These are phyloP conservation scores for Noctua janthe DNA, from an alignment of 2,888 invertebrate genomes.

Conservation along the genomic window DNA sequence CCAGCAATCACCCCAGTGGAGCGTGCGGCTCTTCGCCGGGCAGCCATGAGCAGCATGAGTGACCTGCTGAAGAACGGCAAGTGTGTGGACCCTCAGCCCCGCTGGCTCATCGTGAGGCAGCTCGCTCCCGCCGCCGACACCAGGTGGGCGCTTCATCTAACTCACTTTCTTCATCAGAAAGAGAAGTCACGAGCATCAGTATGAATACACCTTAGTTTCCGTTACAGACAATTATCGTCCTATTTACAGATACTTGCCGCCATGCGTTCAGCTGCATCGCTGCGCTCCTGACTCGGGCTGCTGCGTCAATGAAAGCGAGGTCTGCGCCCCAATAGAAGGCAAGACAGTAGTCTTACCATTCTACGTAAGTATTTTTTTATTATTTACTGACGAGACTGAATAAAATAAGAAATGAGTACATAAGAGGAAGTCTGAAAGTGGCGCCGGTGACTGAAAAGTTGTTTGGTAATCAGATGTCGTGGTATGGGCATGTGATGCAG, in stretches of 20 bases:
- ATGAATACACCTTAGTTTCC: neutral
- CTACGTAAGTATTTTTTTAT: conserved; percentile 92
- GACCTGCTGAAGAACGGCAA: conserved; percentile 86
- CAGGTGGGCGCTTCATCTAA: conserved; percentile 81
- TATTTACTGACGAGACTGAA: no score
- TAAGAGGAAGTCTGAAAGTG: no score
- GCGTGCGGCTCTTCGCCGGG: conserved; percentile 69
- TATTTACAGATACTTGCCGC: conserved; percentile 92
- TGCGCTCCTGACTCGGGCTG: conserved; percentile 97
- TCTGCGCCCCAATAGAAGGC: conserved; percentile 94
- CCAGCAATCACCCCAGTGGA: conserved; percentile 78
- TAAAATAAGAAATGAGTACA: no score
- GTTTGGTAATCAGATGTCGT: no score
- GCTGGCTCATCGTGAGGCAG: conserved; percentile 94
- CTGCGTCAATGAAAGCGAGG: conserved; percentile 93
- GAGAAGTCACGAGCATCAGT: neutral
- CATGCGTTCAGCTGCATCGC: conserved; percentile 96
- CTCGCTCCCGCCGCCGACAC: conserved; percentile 93
- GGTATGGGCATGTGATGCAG: no score
- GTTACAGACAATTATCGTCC: neutral
- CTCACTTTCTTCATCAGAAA: neutral
- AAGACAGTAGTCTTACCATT: conserved; percentile 94
- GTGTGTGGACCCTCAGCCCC: conserved; percentile 93
- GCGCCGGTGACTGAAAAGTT: no score
- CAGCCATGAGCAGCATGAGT: conserved; percentile 76